Percentiles rank a stretch among this genome's conserved stretches.
Evolutionary conservation across 2,797 vertebrate genomes (phyloP).

Genomic region (Mormyrus hasselquistii): DNA sequence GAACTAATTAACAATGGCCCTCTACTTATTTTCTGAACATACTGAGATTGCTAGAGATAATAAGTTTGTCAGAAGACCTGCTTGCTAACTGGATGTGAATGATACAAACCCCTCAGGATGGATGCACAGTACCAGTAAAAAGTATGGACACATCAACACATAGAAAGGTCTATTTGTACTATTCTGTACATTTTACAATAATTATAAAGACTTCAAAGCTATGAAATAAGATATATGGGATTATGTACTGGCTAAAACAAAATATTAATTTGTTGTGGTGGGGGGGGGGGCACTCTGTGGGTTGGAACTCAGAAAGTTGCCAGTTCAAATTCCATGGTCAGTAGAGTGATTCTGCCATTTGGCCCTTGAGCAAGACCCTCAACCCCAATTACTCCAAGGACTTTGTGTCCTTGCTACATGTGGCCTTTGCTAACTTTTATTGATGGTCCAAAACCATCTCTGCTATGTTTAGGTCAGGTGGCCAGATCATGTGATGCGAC

Average conservation of each 20-base stretch:
- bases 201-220: background rate
- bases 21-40: background rate
- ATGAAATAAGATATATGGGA: background rate
- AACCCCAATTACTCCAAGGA: background rate
- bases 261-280: background rate
- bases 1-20: background rate
- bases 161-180: background rate
- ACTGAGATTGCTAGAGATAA: background rate
- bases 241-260: background rate
- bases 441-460: background rate
- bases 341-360: background rate
- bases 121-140: background rate
- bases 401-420: background rate
- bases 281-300: background rate
- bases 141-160: background rate
- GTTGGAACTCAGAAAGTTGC: background rate
- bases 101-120: background rate
- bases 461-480: background rate
- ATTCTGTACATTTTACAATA: background rate
- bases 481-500: background rate
- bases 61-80: background rate
- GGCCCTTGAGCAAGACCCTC: background rate
- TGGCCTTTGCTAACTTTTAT: background rate
- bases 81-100: background rate
- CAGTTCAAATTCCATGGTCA: background rate